These are phyloP conservation scores for Chromobotia macracanthus DNA, from an alignment of 2,797 vertebrate species.

Conservation along the genomic window DNA sequence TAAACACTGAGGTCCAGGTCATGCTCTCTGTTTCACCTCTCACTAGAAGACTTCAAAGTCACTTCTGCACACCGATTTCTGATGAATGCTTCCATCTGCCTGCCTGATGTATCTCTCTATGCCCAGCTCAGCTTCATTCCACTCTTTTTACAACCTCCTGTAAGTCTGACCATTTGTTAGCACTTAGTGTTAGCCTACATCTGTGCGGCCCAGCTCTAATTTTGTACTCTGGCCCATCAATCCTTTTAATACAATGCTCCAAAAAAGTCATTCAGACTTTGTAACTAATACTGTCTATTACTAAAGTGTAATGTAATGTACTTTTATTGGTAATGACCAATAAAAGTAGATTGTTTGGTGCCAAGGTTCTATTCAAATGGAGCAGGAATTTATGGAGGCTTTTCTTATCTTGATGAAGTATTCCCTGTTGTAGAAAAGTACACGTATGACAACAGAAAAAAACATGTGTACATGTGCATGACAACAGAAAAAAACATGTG, in stretches of 20 bases:
- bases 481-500: conserved; percentile 18
- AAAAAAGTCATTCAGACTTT: conserved; percentile 66
- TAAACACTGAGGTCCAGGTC: conserved; percentile 78
- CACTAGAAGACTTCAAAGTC: conserved; percentile 78
- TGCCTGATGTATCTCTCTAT: conserved; percentile 71
- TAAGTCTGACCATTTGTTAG: conserved; percentile 72
- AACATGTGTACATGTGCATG: not conserved
- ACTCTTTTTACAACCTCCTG: conserved; percentile 48
- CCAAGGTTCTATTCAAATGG: conserved; percentile 71
- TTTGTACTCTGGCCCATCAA: conserved; percentile 72
- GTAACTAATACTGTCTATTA: conserved; percentile 74
- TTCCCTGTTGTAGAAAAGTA: conserved; percentile 64
- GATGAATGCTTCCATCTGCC: conserved; percentile 75
- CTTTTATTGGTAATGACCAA: conserved; percentile 72
- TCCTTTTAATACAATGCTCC: conserved; percentile 77
- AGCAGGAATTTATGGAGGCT: conserved; percentile 72
- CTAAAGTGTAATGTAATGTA: conserved; percentile 78
- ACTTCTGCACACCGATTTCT: conserved; percentile 68
- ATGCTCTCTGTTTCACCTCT: conserved; percentile 77
- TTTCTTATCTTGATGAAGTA: conserved; percentile 71
- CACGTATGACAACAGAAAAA: conserved; percentile 34
- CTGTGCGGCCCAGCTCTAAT: conserved; percentile 70
- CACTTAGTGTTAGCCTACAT: conserved; percentile 67
- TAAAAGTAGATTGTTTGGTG: conserved; percentile 77
- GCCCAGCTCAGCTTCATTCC: conserved; percentile 62